phyloP scores from a whole-genome alignment of 2,888 invertebrate species.

The Oscheius onirici region DNA sequence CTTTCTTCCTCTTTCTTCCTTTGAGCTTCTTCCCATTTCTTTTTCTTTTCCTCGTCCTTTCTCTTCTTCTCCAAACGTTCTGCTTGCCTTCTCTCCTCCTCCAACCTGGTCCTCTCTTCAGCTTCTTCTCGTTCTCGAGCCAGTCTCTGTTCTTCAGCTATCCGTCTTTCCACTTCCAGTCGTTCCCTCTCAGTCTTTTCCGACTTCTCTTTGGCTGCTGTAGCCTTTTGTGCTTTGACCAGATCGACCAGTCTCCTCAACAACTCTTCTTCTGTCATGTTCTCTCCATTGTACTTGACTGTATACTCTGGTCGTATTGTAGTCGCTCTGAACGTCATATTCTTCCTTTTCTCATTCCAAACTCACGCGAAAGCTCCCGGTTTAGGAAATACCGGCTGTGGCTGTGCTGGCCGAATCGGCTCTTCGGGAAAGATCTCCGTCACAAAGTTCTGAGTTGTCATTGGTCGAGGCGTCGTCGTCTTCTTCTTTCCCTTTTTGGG shows the following conservation, averaged over 20 bases:
- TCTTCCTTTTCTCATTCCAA: background rate
- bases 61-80: conserved; percentile 36
- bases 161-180: conserved; percentile 35
- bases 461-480: conserved; percentile 9
- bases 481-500: conserved; percentile 34
- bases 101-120: conserved; percentile 23
- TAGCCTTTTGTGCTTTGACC: conserved; percentile 43
- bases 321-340: conserved; percentile 3
- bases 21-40: background rate
- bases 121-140: conserved; percentile 31
- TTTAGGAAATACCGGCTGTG: conserved; percentile 10
- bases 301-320: conserved; percentile 42
- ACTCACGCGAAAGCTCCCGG: conserved; percentile 8
- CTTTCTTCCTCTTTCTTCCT: conserved; percentile 14
- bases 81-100: conserved; percentile 23
- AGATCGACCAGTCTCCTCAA: conserved; percentile 40
- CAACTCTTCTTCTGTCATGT: conserved; percentile 50
- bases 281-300: conserved; percentile 49
- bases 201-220: conserved; percentile 35
- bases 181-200: conserved; percentile 40
- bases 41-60: conserved; percentile 35
- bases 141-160: conserved; percentile 34
- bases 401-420: background rate
- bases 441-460: background rate
- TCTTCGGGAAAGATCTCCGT: background rate